phyloP scores from a whole-genome alignment of 2,888 invertebrate species.

The Parnassius smintheus region DNA sequence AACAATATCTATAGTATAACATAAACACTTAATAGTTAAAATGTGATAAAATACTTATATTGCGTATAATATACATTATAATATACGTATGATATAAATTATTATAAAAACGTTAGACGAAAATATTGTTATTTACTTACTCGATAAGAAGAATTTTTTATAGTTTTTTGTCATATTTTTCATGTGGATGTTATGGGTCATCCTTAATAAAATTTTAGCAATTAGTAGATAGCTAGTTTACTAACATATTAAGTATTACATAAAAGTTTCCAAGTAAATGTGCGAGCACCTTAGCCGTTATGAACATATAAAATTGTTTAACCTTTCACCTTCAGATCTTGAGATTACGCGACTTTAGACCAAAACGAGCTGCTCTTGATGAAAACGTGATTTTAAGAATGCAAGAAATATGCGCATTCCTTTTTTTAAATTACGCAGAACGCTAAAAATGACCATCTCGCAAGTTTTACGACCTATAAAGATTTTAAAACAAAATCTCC shows the following conservation, averaged over 20 bases:
- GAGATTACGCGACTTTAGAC: constrained; percentile 22
- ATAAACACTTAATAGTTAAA: constrained; percentile 8
- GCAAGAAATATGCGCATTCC: constrained; percentile 22
- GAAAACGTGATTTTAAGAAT: constrained; percentile 27
- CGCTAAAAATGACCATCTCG: constrained; percentile 36
- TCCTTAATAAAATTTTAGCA: constrained; percentile 12
- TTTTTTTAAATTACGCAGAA: constrained; percentile 31
- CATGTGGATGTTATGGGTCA: constrained; percentile 6
- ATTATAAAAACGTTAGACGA: constrained; percentile 1
- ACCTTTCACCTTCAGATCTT: constrained; percentile 22
- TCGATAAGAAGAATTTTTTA: constrained; percentile 10
- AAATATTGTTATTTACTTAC: background rate
- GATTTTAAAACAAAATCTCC: constrained; percentile 33
- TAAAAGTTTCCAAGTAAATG: background rate
- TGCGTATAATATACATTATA: background rate
- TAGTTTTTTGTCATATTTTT: constrained; percentile 9
- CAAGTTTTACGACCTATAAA: constrained; percentile 35
- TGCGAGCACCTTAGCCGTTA: constrained; percentile 22
- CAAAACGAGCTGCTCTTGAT: constrained; percentile 26
- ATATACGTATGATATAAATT: background rate
- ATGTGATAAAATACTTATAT: constrained; percentile 5
- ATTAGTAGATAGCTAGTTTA: constrained; percentile 18
- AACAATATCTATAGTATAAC: constrained; percentile 1
- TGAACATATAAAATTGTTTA: constrained; percentile 19
- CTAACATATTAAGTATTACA: constrained; percentile 8